Evolutionary conservation across 1,140 invertebrate genomes (phyloP).

Genomic region (Bemisia tabaci): DNA sequence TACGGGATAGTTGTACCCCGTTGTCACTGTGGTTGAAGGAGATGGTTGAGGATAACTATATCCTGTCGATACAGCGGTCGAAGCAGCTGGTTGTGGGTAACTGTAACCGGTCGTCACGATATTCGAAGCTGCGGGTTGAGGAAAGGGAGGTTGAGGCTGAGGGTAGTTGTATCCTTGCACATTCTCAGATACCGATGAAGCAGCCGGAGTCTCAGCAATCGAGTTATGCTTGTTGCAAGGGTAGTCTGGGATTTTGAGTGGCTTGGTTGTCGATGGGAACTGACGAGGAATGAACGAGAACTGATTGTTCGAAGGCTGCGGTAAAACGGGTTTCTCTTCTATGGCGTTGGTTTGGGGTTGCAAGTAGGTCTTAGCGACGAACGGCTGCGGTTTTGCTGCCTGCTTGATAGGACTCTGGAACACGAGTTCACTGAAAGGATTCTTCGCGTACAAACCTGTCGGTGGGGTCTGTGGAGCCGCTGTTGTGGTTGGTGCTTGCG

Average conservation of each 20-base stretch:
- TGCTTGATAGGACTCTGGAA: not conserved
- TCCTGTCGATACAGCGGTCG: not conserved
- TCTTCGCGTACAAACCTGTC: not conserved
- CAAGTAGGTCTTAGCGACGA: not conserved
- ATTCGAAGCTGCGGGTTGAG: not conserved
- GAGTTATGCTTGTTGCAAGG: not conserved
- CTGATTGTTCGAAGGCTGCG: not conserved
- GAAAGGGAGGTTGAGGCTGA: not conserved
- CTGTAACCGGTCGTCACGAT: not conserved
- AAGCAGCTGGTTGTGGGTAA: not conserved
- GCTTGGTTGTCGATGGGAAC: not conserved
- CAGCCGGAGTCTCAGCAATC: not conserved
- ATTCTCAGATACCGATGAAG: not conserved
- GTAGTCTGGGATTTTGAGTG: not conserved
- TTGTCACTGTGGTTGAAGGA: not conserved
- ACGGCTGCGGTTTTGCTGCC: not conserved
- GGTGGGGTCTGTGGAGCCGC: not conserved
- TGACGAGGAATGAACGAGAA: not conserved
- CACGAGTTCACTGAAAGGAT: not conserved
- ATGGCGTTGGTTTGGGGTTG: not conserved
- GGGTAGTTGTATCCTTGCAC: not conserved
- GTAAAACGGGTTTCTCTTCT: not conserved
- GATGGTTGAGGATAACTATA: not conserved
- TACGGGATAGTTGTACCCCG: not conserved
- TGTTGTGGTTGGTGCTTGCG: not conserved